Evolutionary conservation across 2,113 vertebrate species (phyloP).

Genomic region (mouse (Mus musculus)): DNA sequence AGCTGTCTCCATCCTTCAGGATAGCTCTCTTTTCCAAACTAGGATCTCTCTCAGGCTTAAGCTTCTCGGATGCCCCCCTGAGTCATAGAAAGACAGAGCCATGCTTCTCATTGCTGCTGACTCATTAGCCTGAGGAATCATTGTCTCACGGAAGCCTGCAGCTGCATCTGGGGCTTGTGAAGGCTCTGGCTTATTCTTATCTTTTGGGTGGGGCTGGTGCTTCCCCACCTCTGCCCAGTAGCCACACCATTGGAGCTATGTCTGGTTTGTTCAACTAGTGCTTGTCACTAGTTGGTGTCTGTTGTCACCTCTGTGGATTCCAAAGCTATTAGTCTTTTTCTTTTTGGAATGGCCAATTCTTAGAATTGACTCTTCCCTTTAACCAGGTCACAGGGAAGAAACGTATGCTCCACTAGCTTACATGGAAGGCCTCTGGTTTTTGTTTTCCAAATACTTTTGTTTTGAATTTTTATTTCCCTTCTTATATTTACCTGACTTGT

Average conservation of each 20-base stretch:
- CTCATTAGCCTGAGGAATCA: background rate
- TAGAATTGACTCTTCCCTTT: background rate
- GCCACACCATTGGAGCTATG: background rate
- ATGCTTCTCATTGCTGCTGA: background rate
- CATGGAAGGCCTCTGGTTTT: background rate
- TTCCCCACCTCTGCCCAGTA: background rate
- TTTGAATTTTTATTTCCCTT: background rate
- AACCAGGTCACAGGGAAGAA: background rate
- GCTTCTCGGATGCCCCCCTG: background rate
- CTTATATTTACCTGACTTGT: background rate
- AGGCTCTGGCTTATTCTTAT: background rate
- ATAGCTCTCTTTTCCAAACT: background rate
- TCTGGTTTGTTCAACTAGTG: background rate
- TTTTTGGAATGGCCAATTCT: background rate
- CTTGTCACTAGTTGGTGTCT: background rate
- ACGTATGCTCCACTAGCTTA: background rate
- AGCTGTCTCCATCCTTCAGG: no score
- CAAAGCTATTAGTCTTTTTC: background rate
- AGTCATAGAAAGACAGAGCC: background rate
- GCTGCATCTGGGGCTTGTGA: background rate
- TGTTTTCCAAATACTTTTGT: background rate
- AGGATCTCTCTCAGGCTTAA: background rate
- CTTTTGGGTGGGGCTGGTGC: background rate
- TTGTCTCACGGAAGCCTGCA: background rate
- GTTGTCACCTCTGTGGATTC: background rate